Evolutionary conservation across 2,113 vertebrate genomes (phyloP), one percentile per base, ranked within the genome.

Genomic region (Anguilla japonica): DNA sequence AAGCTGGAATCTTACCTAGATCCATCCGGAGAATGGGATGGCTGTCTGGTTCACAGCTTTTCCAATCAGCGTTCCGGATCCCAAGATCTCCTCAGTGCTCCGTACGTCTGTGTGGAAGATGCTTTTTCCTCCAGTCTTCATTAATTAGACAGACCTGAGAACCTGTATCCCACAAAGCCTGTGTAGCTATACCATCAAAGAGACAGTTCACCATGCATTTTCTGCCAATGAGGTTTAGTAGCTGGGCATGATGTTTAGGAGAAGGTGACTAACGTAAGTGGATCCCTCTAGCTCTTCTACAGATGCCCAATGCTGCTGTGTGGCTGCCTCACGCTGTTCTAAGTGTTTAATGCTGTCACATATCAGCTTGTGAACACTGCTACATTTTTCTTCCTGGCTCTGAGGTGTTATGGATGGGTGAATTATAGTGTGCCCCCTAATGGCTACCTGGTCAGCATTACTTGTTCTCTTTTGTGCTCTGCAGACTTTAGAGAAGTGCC

Each of bases 401-500:
- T 34, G 34, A 34, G 34, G 34, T 34, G 34, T 34, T 34, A 34
- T 34, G 34, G 34, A 34, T 34, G 34, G 34, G 34, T 0, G 34
- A 34, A 34, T 34, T 34, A 34, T 34, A 34, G 34, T 34, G 34
- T 34, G 34, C 34, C 34, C 34, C 34, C 34, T 34, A 34, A 34
- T 34, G 34, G 34, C 34, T 34, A 34, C 34, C 34, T 34, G 34
- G 34, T 34, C 34, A 34, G 34, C 34, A 34, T 34, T 34, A 34
- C 34, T 34, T 34, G 34, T 34, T 34, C 34, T 34, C 34, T 34
- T 34, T 34, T 34, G 34, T 34, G 34, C 34, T 34, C 85, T 34
- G 34, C 34, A 91, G 39, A 85, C 89, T 3, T 80, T 57, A 9
- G 87, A 89, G 6, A 90, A 15, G 40, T 91, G 87, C 0, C 88